Evolutionary conservation across 2,888 invertebrate species (phyloP), one percentile per base, ranked within the genome.

Genomic region (Acholoe squamosa): DNA sequence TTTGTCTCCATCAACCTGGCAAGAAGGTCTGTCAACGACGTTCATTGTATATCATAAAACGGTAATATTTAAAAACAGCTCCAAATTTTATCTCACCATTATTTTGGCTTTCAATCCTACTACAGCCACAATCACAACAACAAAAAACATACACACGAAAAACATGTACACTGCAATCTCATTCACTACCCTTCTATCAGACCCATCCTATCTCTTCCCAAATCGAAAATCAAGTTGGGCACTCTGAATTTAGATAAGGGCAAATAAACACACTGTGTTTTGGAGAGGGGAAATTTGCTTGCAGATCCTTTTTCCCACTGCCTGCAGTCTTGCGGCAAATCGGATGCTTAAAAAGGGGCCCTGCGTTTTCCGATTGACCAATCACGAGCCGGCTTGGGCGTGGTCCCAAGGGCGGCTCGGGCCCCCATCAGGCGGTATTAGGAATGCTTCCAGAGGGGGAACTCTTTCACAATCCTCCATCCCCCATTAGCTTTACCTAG

Each of bases 351-450:
- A 56, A 56, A 54, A 52, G 86, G 25, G 28, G 86, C 54, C 25
- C 16, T 28, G 54, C 52, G 86, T 54, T 56, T 86, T 86, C 54
- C 54, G 54, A 86, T 86, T 56, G 56, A 86, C 86, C 86, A 86
- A 86, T 86, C 86, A 86, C 54, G 33, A 19, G 31, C 31, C 22
- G 86, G 54, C 54, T 28, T 33, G 86, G 56, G 19, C 19, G 28
- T 28, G 52, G 86, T 52, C 86, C 54, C 52, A 0, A 12, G 54
- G 52, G 86, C 31, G 28, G 52, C 54, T 86, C 28, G n/a, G 28
- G 14, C 54, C 31, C 28, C 86, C 52, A 86, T 86, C 86, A 86
- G 86, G 31, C n/a, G 56, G 86, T 54, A 86, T 86, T 86, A 86
- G 54, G 52, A 54, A 19, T 86, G 28, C 86, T 54, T 54, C 33